A percentile compares a stretch with the other conserved stretches of the same genome.
Conservation (phyloP, 2,888 invertebrate species). For the Campopleginae sp. region DNA sequence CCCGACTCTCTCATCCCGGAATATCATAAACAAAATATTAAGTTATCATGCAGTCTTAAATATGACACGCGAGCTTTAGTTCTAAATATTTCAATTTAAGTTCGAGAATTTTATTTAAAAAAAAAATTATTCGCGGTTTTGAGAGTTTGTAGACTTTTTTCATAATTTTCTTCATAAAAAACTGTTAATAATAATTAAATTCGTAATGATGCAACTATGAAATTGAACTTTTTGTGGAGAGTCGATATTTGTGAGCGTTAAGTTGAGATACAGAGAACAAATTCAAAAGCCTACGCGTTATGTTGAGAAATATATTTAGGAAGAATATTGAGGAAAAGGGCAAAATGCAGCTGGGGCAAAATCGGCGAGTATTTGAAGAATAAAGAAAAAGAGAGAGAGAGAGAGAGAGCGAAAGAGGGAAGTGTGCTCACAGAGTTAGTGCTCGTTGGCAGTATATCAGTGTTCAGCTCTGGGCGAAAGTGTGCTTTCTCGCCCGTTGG, state of each 20-base stretch:
- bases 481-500: constrained; percentile 40
- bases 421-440: constrained; percentile 64
- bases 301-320: constrained; percentile 2
- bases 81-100: background rate
- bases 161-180: background rate
- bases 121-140: background rate
- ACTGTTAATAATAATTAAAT: background rate
- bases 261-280: constrained; percentile 22
- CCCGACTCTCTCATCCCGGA: constrained; percentile 9
- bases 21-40: constrained; percentile 6
- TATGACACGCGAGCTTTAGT: background rate
- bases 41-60: background rate
- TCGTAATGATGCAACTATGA: background rate
- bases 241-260: constrained; percentile 10
- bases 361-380: constrained; percentile 36
- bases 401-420: constrained; percentile 28
- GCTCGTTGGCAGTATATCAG: constrained; percentile 72
- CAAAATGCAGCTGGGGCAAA: constrained; percentile 65
- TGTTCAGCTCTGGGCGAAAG: constrained; percentile 60
- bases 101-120: background rate
- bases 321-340: constrained; percentile 57
- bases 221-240: constrained; percentile 11
- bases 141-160: background rate
- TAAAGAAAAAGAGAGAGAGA: constrained; percentile 24
- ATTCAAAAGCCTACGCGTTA: constrained; percentile 39